Percentiles rank a stretch among this genome's conserved stretches.
Evolutionary conservation across 2,113 vertebrate genomes (phyloP).

Genomic region (Solenodon paradoxus): DNA sequence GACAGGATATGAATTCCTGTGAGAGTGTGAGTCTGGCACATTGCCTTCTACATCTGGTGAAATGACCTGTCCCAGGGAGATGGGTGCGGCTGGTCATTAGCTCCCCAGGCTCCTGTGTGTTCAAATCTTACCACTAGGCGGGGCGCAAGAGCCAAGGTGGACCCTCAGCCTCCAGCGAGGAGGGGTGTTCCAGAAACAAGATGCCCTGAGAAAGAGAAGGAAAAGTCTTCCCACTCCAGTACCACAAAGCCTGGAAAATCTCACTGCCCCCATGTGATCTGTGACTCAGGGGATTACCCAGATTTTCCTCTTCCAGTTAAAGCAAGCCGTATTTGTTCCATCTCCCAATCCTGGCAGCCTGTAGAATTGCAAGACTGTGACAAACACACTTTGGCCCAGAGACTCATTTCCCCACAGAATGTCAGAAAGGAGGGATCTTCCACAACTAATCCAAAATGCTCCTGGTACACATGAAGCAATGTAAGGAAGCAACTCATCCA

Average conservation of each 20-base stretch:
- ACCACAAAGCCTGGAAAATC: slow-evolving; percentile 49
- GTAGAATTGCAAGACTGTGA: background rate
- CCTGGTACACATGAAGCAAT: background rate
- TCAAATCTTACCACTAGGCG: slow-evolving; percentile 54
- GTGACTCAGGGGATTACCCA: slow-evolving; percentile 72
- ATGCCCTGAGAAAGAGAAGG: background rate
- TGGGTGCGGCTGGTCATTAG: background rate
- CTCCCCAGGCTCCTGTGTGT: rapidly evolving
- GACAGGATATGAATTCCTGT: background rate
- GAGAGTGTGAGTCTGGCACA: background rate
- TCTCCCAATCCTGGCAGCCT: slow-evolving; percentile 37
- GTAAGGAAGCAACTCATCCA: background rate
- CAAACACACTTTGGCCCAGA: background rate
- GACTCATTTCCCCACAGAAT: background rate
- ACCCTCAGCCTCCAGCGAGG: background rate
- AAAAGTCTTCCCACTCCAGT: slow-evolving; percentile 2
- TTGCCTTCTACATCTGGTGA: background rate
- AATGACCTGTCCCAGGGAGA: background rate
- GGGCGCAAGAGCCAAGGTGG: background rate
- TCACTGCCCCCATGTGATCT: slow-evolving; percentile 47
- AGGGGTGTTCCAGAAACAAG: background rate
- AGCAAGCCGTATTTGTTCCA: slow-evolving; percentile 64
- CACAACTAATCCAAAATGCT: background rate
- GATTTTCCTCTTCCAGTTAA: slow-evolving; percentile 69
- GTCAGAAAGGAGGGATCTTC: background rate